These are phyloP conservation scores for Gastracanthus pulcherrimus DNA, from an alignment of 2,888 invertebrate species.

Conservation along the genomic window DNA sequence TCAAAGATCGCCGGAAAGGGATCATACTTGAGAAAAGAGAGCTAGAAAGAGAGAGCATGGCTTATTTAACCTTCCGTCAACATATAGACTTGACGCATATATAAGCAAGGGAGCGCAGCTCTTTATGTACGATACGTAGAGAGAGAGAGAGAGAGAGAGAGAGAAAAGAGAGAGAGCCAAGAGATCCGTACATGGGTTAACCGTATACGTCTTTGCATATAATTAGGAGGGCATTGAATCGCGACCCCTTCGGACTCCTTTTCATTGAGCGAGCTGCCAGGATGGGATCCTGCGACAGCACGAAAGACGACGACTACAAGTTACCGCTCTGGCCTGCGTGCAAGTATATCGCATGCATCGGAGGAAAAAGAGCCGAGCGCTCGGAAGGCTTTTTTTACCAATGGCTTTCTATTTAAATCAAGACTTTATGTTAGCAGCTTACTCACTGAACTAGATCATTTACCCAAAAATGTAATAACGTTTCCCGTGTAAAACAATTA, in stretches of 20 bases:
- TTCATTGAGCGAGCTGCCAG: conserved; percentile 66
- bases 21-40: conserved; percentile 11
- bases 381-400: conserved; percentile 55
- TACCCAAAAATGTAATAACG: no score
- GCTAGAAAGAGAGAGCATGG: not conserved
- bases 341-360: not conserved
- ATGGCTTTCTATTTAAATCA: conserved; percentile 35
- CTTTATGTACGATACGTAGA: conserved; percentile 46
- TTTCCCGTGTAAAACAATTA: no score
- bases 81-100: not conserved
- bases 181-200: conserved; percentile 62
- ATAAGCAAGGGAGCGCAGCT: conserved; percentile 35
- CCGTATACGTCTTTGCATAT: conserved; percentile 74
- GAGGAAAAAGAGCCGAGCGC: conserved; percentile 44
- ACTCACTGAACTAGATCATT: not conserved
- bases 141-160: conserved; percentile 42
- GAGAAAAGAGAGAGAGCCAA: conserved; percentile 41
- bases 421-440: not conserved
- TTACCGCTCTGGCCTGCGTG: no score
- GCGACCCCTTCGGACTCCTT: conserved; percentile 69
- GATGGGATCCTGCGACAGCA: conserved; percentile 65
- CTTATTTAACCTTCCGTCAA: conserved; percentile 50
- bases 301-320: not conserved
- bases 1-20: conserved; percentile 10
- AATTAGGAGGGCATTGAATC: conserved; percentile 76